phyloP scores from a whole-genome alignment of 2,113 vertebrate species.

The Nerophis lumbriciformis region DNA sequence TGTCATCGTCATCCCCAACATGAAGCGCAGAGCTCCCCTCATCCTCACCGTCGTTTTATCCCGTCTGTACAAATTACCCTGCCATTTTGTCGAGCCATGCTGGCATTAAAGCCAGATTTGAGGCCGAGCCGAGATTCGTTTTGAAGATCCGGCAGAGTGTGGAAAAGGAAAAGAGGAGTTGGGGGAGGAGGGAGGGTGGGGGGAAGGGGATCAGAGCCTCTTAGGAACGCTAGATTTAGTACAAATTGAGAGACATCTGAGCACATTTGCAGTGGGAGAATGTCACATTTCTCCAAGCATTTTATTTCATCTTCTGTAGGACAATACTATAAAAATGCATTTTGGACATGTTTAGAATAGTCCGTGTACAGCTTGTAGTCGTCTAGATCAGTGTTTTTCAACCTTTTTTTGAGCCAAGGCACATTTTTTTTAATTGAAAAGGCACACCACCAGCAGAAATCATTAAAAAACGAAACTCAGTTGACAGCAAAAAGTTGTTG shows the following conservation, averaged over 20 bases:
- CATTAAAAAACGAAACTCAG: too few relatives aligned
- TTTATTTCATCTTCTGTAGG: too few relatives aligned
- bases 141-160: slow-evolving; percentile 7
- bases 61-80: slow-evolving; percentile 5
- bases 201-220: background rate
- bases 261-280: background rate
- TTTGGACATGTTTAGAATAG: too few relatives aligned
- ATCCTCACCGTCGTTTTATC: slow-evolving; percentile 6
- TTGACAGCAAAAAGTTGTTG: too few relatives aligned
- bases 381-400: too few relatives aligned
- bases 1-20: slow-evolving; percentile 5
- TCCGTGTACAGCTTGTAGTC: too few relatives aligned
- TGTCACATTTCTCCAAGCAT: too few relatives aligned
- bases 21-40: background rate
- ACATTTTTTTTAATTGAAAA: too few relatives aligned
- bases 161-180: background rate
- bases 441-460: too few relatives aligned
- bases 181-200: background rate
- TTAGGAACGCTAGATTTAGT: slow-evolving; percentile 5
- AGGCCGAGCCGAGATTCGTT: background rate
- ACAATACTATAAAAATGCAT: too few relatives aligned
- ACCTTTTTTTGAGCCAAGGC: too few relatives aligned
- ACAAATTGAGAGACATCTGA: slow-evolving; percentile 12
- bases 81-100: slow-evolving; percentile 7
- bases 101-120: background rate